phyloP scores from a whole-genome alignment of 2,888 invertebrate species.

The Fragum fragum region DNA sequence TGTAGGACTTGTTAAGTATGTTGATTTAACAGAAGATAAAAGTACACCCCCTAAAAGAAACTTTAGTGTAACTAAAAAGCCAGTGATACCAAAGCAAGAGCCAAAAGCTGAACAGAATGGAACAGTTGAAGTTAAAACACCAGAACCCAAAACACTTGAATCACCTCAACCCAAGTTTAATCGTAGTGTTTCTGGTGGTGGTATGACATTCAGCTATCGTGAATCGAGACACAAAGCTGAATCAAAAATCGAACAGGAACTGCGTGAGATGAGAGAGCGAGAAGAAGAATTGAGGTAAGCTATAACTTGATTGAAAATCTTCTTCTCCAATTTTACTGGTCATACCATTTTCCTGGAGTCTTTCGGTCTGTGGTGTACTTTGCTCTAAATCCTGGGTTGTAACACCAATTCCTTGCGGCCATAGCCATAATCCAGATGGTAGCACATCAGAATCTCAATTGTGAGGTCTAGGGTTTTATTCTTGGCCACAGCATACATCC shows the following conservation, averaged over 20 bases:
- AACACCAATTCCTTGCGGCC: too few species aligned
- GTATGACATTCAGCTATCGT: constrained; percentile 87
- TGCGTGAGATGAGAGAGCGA: constrained; percentile 93
- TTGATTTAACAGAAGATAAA: constrained; percentile 72
- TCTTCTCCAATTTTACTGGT: too few species aligned
- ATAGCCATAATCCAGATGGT: too few species aligned
- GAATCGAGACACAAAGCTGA: constrained; percentile 95
- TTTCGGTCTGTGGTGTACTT: too few species aligned
- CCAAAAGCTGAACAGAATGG: constrained; percentile 59
- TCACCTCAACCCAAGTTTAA: constrained; percentile 53
- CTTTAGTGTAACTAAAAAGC: constrained; percentile 73
- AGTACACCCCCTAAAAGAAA: constrained; percentile 76
- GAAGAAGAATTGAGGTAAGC: constrained; percentile 92
- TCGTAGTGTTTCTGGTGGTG: constrained; percentile 60
- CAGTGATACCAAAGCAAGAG: constrained; percentile 26
- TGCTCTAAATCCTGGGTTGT: too few species aligned
- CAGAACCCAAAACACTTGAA: constrained; percentile 42
- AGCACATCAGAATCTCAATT: too few species aligned
- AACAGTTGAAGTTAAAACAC: constrained; percentile 54
- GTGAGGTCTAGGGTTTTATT: too few species aligned
- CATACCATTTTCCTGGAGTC: too few species aligned
- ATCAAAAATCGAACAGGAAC: constrained; percentile 95
- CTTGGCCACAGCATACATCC: too few species aligned
- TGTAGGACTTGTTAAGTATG: constrained; percentile 87
- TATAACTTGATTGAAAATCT: too few species aligned